A percentile compares a stretch with the other conserved stretches of the same genome.
phyloP scores from a whole-genome alignment of 2,113 vertebrate genomes.

The Todiramphus saurophagus region DNA sequence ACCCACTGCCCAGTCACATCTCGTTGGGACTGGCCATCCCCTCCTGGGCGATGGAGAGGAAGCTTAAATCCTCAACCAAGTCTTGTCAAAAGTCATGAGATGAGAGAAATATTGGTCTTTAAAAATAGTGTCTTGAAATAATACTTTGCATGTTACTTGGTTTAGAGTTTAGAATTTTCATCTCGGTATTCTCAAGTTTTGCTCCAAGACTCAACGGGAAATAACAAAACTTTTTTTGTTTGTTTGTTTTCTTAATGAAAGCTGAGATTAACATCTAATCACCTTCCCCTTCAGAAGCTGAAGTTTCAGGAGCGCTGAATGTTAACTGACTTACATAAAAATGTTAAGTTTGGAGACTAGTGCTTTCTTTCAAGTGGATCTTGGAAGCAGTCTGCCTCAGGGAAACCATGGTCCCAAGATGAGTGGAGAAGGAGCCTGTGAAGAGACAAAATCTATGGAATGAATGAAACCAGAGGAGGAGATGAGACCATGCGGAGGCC shows the following conservation, averaged over 20 bases:
- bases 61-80: not conserved
- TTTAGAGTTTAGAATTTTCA: not conserved
- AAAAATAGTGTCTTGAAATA: slow-evolving; percentile 12
- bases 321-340: not conserved
- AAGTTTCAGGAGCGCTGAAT: not conserved
- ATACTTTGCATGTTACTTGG: not conserved
- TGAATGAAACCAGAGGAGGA: not conserved
- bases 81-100: not conserved
- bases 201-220: not conserved
- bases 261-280: not conserved
- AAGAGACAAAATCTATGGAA: not conserved
- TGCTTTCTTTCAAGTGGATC: not conserved
- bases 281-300: not conserved
- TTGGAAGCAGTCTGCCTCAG: not conserved
- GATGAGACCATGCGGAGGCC: not conserved
- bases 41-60: not conserved
- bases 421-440: not conserved
- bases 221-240: not conserved
- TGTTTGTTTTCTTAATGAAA: not conserved
- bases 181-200: not conserved
- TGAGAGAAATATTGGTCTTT: not conserved
- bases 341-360: not conserved
- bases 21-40: not conserved
- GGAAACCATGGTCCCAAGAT: not conserved
- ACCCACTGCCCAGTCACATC: rapidly evolving